These are phyloP conservation scores for Neolamprologus devosi DNA, from an alignment of 2,113 vertebrate species.

Conservation along the genomic window DNA sequence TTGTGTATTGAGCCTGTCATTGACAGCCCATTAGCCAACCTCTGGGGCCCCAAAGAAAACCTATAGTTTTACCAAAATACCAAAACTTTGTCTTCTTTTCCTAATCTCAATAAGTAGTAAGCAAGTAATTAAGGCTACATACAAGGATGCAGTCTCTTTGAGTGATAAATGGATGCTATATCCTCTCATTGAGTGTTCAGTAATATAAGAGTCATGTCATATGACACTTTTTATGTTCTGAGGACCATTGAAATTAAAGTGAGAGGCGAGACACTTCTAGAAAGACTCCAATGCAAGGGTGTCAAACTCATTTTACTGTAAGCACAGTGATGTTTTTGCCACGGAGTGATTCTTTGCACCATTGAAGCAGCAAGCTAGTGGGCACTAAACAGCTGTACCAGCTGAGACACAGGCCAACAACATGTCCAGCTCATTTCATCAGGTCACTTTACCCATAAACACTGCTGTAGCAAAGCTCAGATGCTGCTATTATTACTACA, in stretches of 20 bases:
- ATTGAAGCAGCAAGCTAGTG: neutral
- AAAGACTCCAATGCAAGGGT: neutral
- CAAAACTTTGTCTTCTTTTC: neutral
- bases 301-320: neutral
- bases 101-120: neutral
- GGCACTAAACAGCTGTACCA: neutral
- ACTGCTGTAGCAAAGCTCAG: neutral
- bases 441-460: neutral
- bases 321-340: neutral
- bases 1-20: neutral
- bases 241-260: neutral
- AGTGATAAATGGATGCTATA: neutral
- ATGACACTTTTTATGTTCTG: neutral
- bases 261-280: neutral
- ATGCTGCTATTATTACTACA: neutral
- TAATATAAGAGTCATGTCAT: neutral
- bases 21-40: neutral
- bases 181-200: neutral
- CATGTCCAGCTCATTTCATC: neutral
- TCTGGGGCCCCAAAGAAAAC: neutral
- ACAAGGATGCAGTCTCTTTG: neutral
- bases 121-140: neutral
- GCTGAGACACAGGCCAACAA: accelerated
- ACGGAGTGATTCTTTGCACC: neutral
- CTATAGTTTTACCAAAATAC: neutral